Evolutionary conservation across 2,113 vertebrate species (phyloP).

Genomic region (Poeciliopsis retropinna): DNA sequence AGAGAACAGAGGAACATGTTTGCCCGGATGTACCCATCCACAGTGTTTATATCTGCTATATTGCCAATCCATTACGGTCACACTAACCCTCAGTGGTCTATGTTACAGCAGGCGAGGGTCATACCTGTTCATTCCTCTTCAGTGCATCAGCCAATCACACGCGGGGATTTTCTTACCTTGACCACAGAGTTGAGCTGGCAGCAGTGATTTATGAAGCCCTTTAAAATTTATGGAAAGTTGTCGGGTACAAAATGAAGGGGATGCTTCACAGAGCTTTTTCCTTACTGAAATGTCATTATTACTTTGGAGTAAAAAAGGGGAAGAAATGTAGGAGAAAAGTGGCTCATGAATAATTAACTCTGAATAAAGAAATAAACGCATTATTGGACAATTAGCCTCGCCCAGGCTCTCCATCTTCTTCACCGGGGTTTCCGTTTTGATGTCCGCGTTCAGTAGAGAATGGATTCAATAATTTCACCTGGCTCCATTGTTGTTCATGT

Average conservation of each 20-base stretch:
- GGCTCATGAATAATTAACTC: conserved; percentile 61
- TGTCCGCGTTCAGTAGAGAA: conserved; percentile 38
- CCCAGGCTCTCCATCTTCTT: conserved; percentile 30
- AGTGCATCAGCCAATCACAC: conserved; percentile 55
- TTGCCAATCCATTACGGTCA: conserved; percentile 20
- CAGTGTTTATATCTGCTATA: not conserved
- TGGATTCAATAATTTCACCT: not conserved
- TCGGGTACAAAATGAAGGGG: conserved; percentile 70
- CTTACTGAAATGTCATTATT: conserved; percentile 61
- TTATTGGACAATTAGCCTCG: conserved; percentile 51
- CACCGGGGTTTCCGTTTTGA: conserved; percentile 30
- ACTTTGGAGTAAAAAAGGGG: conserved; percentile 52
- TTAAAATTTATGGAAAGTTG: conserved; percentile 68
- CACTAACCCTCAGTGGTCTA: conserved; percentile 18
- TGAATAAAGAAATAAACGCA: conserved; percentile 61
- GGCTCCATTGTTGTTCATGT: not conserved
- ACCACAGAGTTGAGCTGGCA: conserved; percentile 49
- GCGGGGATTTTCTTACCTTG: conserved; percentile 42
- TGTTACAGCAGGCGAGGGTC: conserved; percentile 31
- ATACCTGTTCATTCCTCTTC: conserved; percentile 30
- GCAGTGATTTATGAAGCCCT: conserved; percentile 70
- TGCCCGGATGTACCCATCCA: not conserved
- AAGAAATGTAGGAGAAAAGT: conserved; percentile 61
- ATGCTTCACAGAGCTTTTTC: conserved; percentile 70
- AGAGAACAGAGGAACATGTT: conserved; percentile 4